A percentile compares a stretch with the other conserved stretches of the same genome.
Conservation (phyloP, 2,797 vertebrate species). For the Brotula barbata region DNA sequence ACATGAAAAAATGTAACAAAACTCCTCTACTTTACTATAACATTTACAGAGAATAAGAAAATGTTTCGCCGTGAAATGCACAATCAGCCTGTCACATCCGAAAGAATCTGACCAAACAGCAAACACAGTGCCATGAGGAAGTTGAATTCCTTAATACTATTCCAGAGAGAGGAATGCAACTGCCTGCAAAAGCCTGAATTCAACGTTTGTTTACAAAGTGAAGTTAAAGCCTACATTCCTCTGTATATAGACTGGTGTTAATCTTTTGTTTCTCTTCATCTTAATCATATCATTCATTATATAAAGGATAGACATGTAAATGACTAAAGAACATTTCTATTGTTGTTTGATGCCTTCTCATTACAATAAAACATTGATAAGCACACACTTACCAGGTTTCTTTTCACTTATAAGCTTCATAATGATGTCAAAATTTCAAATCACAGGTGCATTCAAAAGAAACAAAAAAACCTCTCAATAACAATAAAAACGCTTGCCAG, state of each 20-base stretch:
- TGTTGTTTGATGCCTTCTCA: too few relatives aligned
- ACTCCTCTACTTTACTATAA: slow-evolving; percentile 17
- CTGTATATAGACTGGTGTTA: too few relatives aligned
- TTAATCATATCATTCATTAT: too few relatives aligned
- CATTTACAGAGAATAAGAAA: slow-evolving; percentile 15
- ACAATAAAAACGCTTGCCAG: background rate
- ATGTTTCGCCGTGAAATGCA: slow-evolving; percentile 29
- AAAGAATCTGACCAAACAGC: background rate
- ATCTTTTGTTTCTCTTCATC: too few relatives aligned
- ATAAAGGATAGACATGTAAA: too few relatives aligned
- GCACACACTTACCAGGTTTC: slow-evolving; percentile 78
- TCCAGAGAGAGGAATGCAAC: background rate
- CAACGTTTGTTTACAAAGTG: background rate
- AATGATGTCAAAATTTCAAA: slow-evolving; percentile 27
- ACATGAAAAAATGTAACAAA: slow-evolving; percentile 20
- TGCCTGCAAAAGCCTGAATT: slow-evolving; percentile 7
- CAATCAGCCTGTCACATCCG: slow-evolving; percentile 1
- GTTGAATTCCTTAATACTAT: background rate
- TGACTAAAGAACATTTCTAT: too few relatives aligned
- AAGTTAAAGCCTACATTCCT: too few relatives aligned
- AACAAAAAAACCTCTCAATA: slow-evolving; percentile 7
- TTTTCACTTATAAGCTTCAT: slow-evolving; percentile 78
- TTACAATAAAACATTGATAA: slow-evolving; percentile 18
- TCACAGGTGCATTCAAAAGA: slow-evolving; percentile 17
- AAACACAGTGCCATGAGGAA: background rate